Evolutionary conservation across 1,140 invertebrate genomes (phyloP), one percentile per base, ranked within the genome.

Genomic region (Ylistrum balloti): DNA sequence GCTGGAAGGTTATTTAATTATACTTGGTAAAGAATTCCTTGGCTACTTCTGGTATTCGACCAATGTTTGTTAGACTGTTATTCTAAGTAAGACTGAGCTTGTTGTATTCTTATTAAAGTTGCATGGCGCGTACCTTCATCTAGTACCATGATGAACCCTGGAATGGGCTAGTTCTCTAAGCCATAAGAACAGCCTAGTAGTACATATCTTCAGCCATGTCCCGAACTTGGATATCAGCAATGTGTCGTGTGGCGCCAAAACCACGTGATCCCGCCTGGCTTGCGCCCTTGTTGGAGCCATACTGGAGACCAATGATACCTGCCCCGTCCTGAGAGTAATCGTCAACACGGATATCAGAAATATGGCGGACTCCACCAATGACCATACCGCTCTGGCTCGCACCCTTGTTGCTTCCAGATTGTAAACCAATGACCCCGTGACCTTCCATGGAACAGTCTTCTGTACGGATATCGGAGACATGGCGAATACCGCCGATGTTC

Each of bases 351-450:
- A 94, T 94, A 86, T 94, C 93, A 28, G 92, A 90, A 32, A 99
- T 99, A 96, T 99, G 98, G 96, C 98, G 97, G 92, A 98, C 98
- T 96, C 99, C 99, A 92, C 98, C 98, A 0, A 93, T 91, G 32
- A 35, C 20, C 92, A 93, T 93, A 20, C 92, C 92, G 10, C 86
- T 91, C 85, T 93, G 92, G 33, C 41, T 87, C n/a, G 91, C 92
- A 10, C 98, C 97, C 94, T 98, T 98, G 96, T 99, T 99, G 86
- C 98, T 98, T 85, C 98, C 98, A 86, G 98, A 98, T 95, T 99
- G 98, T 0, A 99, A 97, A 91, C 98, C 98, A 91, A 99, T 98
- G 35, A 99, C 97, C 0, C 97, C 96, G 93, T 99, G 97, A 7
- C 98, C 98, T 88, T 92, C 89, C 87, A 34, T 89, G 20, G 34